Conservation (phyloP, 1,140 invertebrate species). For the Pogonus chalceus region DNA sequence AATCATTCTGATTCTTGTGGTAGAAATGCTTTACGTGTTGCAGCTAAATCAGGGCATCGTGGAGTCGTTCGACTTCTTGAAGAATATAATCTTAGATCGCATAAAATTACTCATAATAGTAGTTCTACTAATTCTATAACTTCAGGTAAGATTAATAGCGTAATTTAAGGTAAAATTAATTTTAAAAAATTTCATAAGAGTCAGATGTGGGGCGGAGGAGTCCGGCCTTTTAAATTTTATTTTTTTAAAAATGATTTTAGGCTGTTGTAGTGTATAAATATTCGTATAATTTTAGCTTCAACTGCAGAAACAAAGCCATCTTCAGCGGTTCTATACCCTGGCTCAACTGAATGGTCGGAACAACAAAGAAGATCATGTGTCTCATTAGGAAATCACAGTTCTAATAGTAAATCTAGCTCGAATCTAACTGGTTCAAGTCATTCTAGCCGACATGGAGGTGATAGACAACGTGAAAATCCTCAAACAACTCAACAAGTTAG, state of each 20-base stretch:
- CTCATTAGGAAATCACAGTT: conserved; percentile 58
- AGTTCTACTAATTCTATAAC: conserved; percentile 51
- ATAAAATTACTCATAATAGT: conserved; percentile 34
- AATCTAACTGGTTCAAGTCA: conserved; percentile 49
- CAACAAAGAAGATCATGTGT: conserved; percentile 58
- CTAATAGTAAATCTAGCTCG: conserved; percentile 60
- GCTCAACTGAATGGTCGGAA: conserved; percentile 46
- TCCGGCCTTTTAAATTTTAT: background rate
- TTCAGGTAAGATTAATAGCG: conserved; percentile 41
- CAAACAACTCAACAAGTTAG: conserved; percentile 3
- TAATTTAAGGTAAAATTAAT: background rate
- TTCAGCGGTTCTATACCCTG: conserved; percentile 48
- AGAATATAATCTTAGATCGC: conserved; percentile 36
- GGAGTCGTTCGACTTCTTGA: conserved; percentile 58
- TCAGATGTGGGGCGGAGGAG: background rate
- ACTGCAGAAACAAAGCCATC: conserved; percentile 61
- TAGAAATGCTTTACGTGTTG: conserved; percentile 64
- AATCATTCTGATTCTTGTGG: conserved; percentile 87
- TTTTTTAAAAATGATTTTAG: conserved; percentile 6
- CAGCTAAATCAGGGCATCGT: conserved; percentile 65
- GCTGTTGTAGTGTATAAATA: conserved; percentile 12
- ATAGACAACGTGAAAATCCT: conserved; percentile 1
- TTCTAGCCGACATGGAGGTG: conserved; percentile 30
- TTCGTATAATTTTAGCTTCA: conserved; percentile 34
- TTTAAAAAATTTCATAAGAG: background rate